A percentile compares a stretch with the other conserved stretches of the same genome.
These are phyloP conservation scores for Notolepis coatsorum DNA, from an alignment of 2,797 vertebrate genomes.

Conservation along the genomic window DNA sequence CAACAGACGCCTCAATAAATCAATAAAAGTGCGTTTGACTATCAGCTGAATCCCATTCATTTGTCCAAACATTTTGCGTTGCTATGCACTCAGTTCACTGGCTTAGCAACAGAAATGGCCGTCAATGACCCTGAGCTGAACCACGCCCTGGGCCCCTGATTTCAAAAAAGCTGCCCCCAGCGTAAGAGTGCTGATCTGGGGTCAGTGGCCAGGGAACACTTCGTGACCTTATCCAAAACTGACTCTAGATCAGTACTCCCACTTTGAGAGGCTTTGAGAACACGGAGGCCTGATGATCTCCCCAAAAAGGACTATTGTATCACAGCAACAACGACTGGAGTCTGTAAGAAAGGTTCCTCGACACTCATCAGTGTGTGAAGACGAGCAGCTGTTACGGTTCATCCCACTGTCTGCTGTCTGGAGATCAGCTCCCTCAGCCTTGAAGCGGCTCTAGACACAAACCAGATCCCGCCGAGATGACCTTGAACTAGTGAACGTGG, in stretches of 20 bases:
- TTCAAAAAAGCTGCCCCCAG: too few species aligned
- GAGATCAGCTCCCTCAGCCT: conserved; percentile 48
- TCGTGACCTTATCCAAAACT: too few species aligned
- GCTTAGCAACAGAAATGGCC: too few species aligned
- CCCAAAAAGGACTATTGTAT: conserved; percentile 27
- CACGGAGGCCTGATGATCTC: too few species aligned
- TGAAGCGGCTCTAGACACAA: too few species aligned
- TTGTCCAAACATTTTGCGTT: conserved; percentile 21
- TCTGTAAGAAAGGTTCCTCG: conserved; percentile 37
- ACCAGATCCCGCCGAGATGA: conserved; percentile 28
- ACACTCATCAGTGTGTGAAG: conserved; percentile 55
- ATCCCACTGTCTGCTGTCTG: conserved; percentile 44
- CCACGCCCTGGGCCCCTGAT: too few species aligned
- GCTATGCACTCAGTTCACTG: conserved; percentile 24
- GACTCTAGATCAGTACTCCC: too few species aligned
- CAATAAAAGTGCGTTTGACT: not conserved
- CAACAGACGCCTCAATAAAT: conserved; percentile 17
- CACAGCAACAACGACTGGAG: conserved; percentile 39
- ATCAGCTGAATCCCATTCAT: conserved; percentile 15
- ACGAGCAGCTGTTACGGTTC: conserved; percentile 66
- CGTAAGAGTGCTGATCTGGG: too few species aligned
- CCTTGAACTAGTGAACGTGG: conserved; percentile 36
- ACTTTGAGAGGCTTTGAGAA: too few species aligned
- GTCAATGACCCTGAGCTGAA: too few species aligned
- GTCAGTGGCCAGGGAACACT: too few species aligned